A percentile compares a stretch with the other conserved stretches of the same genome.
These are phyloP conservation scores for Oasisia sp. DNA, from an alignment of 2,888 invertebrate genomes.

Conservation along the genomic window DNA sequence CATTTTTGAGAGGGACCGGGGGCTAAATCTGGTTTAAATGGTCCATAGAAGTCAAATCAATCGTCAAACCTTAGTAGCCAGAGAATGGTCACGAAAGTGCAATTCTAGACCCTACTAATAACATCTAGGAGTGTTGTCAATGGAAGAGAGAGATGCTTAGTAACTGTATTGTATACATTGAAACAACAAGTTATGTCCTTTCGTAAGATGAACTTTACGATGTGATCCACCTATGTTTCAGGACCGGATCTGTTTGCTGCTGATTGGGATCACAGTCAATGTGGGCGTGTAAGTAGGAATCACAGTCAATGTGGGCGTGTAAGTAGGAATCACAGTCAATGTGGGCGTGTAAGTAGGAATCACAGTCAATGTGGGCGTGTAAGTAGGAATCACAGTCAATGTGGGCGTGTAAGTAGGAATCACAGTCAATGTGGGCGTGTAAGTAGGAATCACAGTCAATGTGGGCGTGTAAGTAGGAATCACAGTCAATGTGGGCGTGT, in stretches of 20 bases:
- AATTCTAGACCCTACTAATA: no score
- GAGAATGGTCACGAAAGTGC: no score
- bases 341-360: slow-evolving; percentile 65
- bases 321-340: slow-evolving; percentile 64
- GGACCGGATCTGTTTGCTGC: slow-evolving; percentile 68
- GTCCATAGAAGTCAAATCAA: no score
- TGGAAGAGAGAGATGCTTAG: neutral
- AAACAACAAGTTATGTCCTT: neutral
- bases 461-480: slow-evolving; percentile 65
- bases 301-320: slow-evolving; percentile 64
- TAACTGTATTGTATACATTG: slow-evolving; percentile 17
- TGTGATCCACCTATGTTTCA: slow-evolving; percentile 44
- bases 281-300: slow-evolving; percentile 65
- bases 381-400: slow-evolving; percentile 64
- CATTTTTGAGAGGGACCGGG: no score
- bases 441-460: slow-evolving; percentile 64
- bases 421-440: slow-evolving; percentile 64
- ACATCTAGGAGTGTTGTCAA: no score
- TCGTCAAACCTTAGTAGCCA: no score
- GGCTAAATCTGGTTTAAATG: no score
- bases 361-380: slow-evolving; percentile 64
- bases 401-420: slow-evolving; percentile 65
- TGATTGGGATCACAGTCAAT: slow-evolving; percentile 64
- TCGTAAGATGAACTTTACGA: neutral
- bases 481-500: slow-evolving; percentile 64